Evolutionary conservation across 2,797 vertebrate genomes (phyloP), one percentile per base, ranked within the genome.

Genomic region (Gymnodraco acuticeps): DNA sequence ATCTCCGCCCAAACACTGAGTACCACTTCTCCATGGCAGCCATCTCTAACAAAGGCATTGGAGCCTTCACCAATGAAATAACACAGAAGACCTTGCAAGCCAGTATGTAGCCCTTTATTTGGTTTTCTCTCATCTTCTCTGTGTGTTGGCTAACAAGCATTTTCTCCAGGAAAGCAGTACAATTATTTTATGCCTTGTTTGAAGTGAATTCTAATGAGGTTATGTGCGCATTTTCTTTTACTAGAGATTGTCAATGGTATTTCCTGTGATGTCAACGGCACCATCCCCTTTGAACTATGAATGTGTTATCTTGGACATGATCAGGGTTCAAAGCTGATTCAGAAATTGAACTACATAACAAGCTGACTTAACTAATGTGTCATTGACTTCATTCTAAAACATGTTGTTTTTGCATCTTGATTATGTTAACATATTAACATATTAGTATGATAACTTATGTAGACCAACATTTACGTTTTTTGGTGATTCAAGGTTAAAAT

Each of bases 1-100:
- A 95, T 73, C 96, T 99, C 66, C 97, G 96, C 58, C 96, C 98
- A 62, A 97, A 99, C 93, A 97, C 97, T 41, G 96, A 97, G 84
- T 99, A 99, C 89, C 91, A 93, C 88, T 98, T 99, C 94, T 96
- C 96, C 59, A 93, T 99, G 95, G 97, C 98, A 5, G 98, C 97
- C 41, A 94, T 97, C 91, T 99, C 98, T 13, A 93, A 89, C 53
- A 96, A 97, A 92, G 98, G 98, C 92, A 95, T 98, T 23, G 98
- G 98, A 64, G 98, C 98, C 87, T 98, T 97, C 95, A 99, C 98
- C 91, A 96, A 97, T 83, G 96, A 96, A 89, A 94, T 99, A 92
- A 92, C 95, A 47, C 96, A 97, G 93, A 98, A 95, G 95, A 99
- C 98, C 77, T 95, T 97, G 88, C 98, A 99, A 97, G 97, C 98